Base-by-base conservation (phyloP, 2,113 vertebrate genomes). In the Phalacrocorax brasilianus region DNA sequence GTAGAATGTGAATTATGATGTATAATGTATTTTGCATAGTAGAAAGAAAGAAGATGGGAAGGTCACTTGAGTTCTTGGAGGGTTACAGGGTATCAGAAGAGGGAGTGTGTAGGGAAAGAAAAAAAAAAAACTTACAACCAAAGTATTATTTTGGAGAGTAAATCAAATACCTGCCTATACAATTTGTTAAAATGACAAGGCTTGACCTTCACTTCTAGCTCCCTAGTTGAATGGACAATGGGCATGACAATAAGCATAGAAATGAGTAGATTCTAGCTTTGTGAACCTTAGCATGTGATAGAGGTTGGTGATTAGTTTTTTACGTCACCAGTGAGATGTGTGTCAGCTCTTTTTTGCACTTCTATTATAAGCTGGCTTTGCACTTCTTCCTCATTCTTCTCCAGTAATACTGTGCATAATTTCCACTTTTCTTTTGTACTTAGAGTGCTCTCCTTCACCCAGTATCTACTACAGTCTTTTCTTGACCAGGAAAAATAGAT, bases 1-100 rank as follows among this genome's bases (percentile, higher is more conserved):
- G 47, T 50, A 83, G 80, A 44, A 40, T 61, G 61, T 77, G 91
- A 96, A 85, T 96, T 78, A 62, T 52, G 75, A 62, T n/a, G 10
- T 72, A 53, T 87, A 85, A 90, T 92, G 71, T 92, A 78, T 94
- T 96, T 96, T 98, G 82, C 62, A 81, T 76, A 77, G 27, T 21
- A 42, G 49, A 68, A 90, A 93, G 59, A 88, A 92, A 65, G 72
- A 70, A 83, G 45, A 68, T 85, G 52, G 76, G 78, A 91, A 81
- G 24, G 40, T 62, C 58, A 38, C 65, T 44, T 20, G 67, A 94
- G 65, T 53, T 72, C 58, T 45, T 58, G 30, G 58, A 96, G 95
- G 77, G 88, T 40, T 58, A 67, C 83, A 66, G 53, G 8, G 2
- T 66, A 56, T 93, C 24, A 74, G 28, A 33, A 61, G 40, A 89